phyloP scores from a whole-genome alignment of 2,888 invertebrate species.

The Iselma pallidipennis region DNA sequence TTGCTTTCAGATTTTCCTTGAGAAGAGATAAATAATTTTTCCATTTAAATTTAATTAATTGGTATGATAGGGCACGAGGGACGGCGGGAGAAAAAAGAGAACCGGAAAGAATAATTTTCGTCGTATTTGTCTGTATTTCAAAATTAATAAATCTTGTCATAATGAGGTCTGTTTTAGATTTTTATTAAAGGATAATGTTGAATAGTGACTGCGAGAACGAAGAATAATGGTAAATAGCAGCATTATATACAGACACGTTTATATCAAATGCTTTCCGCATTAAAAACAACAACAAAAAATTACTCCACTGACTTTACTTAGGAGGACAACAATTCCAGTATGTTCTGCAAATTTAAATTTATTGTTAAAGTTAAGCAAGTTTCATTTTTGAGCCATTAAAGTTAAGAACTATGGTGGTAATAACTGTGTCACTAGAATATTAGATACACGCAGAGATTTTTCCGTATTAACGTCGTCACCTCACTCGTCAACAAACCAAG shows the following conservation, averaged over 20 bases:
- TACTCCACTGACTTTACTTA: no score
- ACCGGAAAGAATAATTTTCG: slow-evolving; percentile 3
- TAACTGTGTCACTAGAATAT: neutral
- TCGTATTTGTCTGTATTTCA: neutral
- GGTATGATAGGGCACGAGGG: slow-evolving; percentile 9
- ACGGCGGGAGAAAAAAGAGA: slow-evolving; percentile 1
- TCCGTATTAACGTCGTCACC: no score
- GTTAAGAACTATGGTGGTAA: neutral
- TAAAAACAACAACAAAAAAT: no score
- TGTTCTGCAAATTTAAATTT: neutral
- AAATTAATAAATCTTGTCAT: slow-evolving; percentile 8
- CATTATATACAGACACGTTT: slow-evolving; percentile 1
- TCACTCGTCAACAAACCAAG: no score
- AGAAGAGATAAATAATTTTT: neutral
- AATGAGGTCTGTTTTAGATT: slow-evolving; percentile 8
- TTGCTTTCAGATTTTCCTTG: neutral
- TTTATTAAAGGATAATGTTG: slow-evolving; percentile 1
- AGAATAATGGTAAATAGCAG: neutral
- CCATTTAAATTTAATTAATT: slow-evolving; percentile 2
- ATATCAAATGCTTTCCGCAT: no score
- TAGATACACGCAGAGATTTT: no score
- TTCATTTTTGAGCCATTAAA: neutral
- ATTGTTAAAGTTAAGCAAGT: neutral
- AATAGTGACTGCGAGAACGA: neutral
- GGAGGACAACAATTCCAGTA: neutral